Evolutionary conservation across 2,113 vertebrate species (phyloP).

Genomic region (Montifringilla adamsi): DNA sequence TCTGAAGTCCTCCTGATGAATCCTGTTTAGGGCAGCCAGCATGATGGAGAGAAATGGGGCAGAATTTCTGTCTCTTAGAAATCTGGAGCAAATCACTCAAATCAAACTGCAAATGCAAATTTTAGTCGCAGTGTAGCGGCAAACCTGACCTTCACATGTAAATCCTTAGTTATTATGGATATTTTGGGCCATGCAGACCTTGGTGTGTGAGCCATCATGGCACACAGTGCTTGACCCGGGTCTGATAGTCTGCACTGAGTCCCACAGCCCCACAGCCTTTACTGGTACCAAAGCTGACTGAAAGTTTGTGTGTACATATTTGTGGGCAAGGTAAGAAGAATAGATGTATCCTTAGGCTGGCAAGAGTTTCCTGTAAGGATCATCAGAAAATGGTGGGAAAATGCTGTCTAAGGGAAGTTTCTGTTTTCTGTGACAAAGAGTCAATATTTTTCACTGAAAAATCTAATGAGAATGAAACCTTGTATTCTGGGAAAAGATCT

Average conservation of each 20-base stretch:
- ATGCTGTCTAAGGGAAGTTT: not conserved
- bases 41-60: not conserved
- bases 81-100: not conserved
- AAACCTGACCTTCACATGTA: not conserved
- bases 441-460: not conserved
- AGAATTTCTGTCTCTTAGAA: not conserved
- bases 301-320: not conserved
- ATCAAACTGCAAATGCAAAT: not conserved
- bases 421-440: not conserved
- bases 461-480: not conserved
- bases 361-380: not conserved
- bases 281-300: not conserved
- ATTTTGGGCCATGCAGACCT: not conserved
- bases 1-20: not conserved
- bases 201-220: not conserved
- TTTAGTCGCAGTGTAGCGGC: not conserved
- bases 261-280: not conserved
- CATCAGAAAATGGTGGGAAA: not conserved
- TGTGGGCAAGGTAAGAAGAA: not conserved
- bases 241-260: not conserved
- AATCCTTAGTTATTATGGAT: not conserved
- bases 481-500: not conserved
- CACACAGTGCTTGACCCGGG: not conserved
- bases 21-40: not conserved
- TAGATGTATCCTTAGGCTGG: not conserved